Evolutionary conservation across 2,113 vertebrate genomes (phyloP).

Genomic region (Neopipo cinnamomea): DNA sequence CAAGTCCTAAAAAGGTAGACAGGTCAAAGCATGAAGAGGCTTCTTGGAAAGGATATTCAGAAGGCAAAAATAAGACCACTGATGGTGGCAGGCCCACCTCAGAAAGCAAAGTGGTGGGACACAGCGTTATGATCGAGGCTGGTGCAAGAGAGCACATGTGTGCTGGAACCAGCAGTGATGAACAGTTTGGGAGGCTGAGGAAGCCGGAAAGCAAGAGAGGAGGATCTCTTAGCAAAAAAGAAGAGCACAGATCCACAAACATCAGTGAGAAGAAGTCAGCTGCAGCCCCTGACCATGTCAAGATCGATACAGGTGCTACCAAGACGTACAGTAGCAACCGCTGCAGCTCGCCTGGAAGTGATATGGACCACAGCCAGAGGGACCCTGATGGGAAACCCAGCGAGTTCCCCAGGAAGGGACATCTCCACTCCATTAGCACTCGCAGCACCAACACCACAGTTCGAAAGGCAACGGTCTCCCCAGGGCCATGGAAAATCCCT

Average conservation of each 20-base stretch:
- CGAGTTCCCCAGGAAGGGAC: constrained; percentile 75
- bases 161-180: constrained; percentile 59
- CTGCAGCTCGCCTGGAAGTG: constrained; percentile 67
- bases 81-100: constrained; percentile 84
- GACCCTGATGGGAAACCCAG: constrained; percentile 75
- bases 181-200: constrained; percentile 73
- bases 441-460: constrained; percentile 71
- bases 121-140: constrained; percentile 68
- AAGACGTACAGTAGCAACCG: constrained; percentile 65
- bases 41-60: constrained; percentile 75
- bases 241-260: constrained; percentile 61
- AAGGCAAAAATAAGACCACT: constrained; percentile 76
- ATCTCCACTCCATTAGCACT: constrained; percentile 73
- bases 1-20: constrained; percentile 83
- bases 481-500: constrained; percentile 96
- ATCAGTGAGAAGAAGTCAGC: constrained; percentile 74
- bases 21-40: constrained; percentile 77
- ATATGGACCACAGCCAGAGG: constrained; percentile 73
- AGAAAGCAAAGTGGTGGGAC: constrained; percentile 74
- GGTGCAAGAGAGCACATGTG: constrained; percentile 69
- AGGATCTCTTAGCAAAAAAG: constrained; percentile 78
- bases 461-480: constrained; percentile 89
- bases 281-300: constrained; percentile 64
- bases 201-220: constrained; percentile 76
- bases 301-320: constrained; percentile 74